Base-by-base conservation (phyloP, 2,797 vertebrate genomes). In the Pseudochaenichthys georgianus region DNA sequence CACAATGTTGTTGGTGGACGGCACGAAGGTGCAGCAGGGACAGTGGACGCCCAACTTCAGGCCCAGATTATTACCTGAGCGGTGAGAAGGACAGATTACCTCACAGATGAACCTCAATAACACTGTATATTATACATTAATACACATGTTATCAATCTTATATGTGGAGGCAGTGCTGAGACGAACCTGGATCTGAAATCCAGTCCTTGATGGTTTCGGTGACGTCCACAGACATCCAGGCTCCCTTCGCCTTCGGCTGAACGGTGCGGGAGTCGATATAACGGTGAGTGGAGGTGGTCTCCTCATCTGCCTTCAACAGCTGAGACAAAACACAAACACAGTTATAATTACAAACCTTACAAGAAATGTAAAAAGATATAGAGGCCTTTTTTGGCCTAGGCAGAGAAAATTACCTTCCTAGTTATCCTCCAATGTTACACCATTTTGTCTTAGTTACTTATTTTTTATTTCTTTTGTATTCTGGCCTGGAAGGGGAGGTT, bases 181-280 rank as follows among this genome's bases (percentile, higher is more conserved):
- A 28, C 92, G 81, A 54, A 96, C 96, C 96, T 94, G 88, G 85
- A 79, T 95, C 92, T 19, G 93, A 90, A 72, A 96, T 76, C 96
- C 96, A 96, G 80, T 96, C 95, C 80, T 95, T 95, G 6, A 96
- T 84, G 1, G 96, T 96, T 64, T 96, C 94, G 0, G 96, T 96
- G 79, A 96, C 91, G 1, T 96, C 95, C 61, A 95, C 88, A 10
- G 95, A 96, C 28, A 96, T 83, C 96, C 95, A 96, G 19, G 89
- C 60, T 55, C 94, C 96, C 66, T 95, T 95, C 0, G 89, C 85
- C 21, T 89, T 92, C 0, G 93, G 94, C 64, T 94, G 93, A 11
- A 96, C 89, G 0, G 94, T 96, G 70, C 95, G 93, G 9, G 95
- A 96, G 83, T 96, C 95, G 0, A 96, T 93, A 59, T 96, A 96